A percentile compares a stretch with the other conserved stretches of the same genome.
These are phyloP conservation scores for Hiodon alosoides DNA, from an alignment of 2,113 vertebrate genomes.

Conservation along the genomic window DNA sequence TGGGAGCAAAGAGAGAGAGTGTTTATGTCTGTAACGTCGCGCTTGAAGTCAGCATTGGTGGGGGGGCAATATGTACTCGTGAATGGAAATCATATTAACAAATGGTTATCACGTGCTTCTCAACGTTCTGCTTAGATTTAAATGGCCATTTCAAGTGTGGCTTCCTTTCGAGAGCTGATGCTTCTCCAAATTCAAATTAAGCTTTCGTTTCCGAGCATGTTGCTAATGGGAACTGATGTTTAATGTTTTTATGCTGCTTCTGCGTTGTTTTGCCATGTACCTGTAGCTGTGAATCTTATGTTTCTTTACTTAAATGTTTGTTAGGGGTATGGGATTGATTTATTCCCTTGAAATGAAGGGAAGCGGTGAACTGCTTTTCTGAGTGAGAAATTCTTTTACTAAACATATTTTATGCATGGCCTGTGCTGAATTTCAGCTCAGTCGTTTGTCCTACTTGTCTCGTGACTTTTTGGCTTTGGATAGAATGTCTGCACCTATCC, in stretches of 20 bases:
- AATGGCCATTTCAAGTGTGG: neutral
- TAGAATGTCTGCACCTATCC: too few species aligned
- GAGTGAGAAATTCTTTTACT: too few species aligned
- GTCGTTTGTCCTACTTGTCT: too few species aligned
- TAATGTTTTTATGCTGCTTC: slow-evolving; percentile 39
- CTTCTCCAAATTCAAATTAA: slow-evolving; percentile 26
- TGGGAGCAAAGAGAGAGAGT: neutral
- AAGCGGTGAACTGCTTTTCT: too few species aligned
- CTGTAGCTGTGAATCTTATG: neutral
- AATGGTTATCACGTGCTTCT: neutral
- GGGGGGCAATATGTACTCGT: neutral
- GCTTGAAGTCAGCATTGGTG: neutral
- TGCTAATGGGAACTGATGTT: slow-evolving; percentile 30
- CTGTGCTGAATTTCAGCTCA: too few species aligned
- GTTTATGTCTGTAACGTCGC: neutral
- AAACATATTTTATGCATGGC: too few species aligned
- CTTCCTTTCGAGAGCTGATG: neutral
- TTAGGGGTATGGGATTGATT: neutral
- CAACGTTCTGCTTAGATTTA: neutral
- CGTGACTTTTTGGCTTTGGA: too few species aligned
- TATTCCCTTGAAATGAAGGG: too few species aligned
- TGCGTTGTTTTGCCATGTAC: slow-evolving; percentile 5
- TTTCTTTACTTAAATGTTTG: slow-evolving; percentile 8
- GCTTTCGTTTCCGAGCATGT: slow-evolving; percentile 38
- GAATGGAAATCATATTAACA: neutral